Conservation (phyloP, 1,140 invertebrate species). For the Macrobrachium nipponense region DNA sequence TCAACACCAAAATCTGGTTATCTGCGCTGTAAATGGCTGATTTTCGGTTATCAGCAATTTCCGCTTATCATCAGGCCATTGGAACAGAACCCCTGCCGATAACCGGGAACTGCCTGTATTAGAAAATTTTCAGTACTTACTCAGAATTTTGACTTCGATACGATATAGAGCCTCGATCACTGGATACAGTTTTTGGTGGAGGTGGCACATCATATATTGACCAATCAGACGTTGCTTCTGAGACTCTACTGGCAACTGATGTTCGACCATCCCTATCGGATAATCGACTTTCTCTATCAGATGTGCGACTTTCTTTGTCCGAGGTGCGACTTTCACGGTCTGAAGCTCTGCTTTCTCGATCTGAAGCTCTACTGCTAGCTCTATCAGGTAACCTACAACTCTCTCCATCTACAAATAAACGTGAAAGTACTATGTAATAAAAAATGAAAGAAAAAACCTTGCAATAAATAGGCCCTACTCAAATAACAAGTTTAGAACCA, state of each 20-base stretch:
- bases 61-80: too few species aligned
- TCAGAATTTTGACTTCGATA: conserved; percentile 54
- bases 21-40: too few species aligned
- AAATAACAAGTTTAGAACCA: too few species aligned
- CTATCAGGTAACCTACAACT: conserved; percentile 25
- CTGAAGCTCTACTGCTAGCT: conserved; percentile 47
- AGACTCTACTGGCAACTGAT: conserved; percentile 55
- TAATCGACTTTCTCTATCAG: conserved; percentile 58
- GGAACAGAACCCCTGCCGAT: too few species aligned
- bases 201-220: conserved; percentile 64
- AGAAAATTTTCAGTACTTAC: conserved; percentile 33
- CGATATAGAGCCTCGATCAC: conserved; percentile 43
- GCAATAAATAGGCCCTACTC: too few species aligned
- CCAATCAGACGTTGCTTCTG: conserved; percentile 58
- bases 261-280: conserved; percentile 59
- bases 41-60: too few species aligned
- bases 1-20: too few species aligned
- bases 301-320: conserved; percentile 56
- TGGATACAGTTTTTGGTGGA: conserved; percentile 44
- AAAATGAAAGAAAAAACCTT: too few species aligned
- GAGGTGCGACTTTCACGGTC: conserved; percentile 58
- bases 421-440: too few species aligned
- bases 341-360: conserved; percentile 48
- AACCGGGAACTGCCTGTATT: too few species aligned
- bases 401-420: conserved; percentile 28